These are phyloP conservation scores for Micrasema minimum DNA, from an alignment of 1,140 invertebrate genomes.

Conservation along the genomic window DNA sequence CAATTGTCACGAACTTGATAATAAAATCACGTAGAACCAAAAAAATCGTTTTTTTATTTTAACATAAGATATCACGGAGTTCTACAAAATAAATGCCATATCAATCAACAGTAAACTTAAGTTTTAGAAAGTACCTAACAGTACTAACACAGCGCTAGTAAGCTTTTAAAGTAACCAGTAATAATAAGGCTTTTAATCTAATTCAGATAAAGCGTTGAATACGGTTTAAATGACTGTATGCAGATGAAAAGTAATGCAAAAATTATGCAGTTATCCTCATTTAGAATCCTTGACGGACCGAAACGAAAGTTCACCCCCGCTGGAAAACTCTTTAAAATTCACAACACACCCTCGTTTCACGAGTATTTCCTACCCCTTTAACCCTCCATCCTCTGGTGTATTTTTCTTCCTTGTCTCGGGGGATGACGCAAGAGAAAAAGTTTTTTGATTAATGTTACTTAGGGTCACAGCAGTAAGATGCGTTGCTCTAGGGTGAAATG, in stretches of 20 bases:
- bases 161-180: too few species aligned
- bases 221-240: slow-evolving; percentile 2
- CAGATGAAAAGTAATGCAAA: slow-evolving; percentile 36
- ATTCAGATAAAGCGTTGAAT: not conserved
- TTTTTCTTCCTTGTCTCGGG: slow-evolving; percentile 46
- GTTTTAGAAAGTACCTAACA: too few species aligned
- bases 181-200: too few species aligned
- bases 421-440: slow-evolving; percentile 27
- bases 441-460: slow-evolving; percentile 35
- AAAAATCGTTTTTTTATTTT: too few species aligned
- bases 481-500: not conserved
- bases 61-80: too few species aligned
- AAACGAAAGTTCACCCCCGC: slow-evolving; percentile 24
- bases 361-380: slow-evolving; percentile 6
- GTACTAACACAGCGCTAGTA: too few species aligned
- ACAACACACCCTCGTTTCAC: slow-evolving; percentile 17
- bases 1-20: too few species aligned
- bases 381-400: slow-evolving; percentile 8
- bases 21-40: too few species aligned
- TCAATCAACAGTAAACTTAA: too few species aligned
- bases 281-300: slow-evolving; percentile 19
- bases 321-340: slow-evolving; percentile 43
- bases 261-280: slow-evolving; percentile 40
- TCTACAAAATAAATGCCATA: too few species aligned
- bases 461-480: slow-evolving; percentile 41